These are phyloP conservation scores for Tupaia tana DNA, from an alignment of 2,113 vertebrate species.

Conservation along the genomic window DNA sequence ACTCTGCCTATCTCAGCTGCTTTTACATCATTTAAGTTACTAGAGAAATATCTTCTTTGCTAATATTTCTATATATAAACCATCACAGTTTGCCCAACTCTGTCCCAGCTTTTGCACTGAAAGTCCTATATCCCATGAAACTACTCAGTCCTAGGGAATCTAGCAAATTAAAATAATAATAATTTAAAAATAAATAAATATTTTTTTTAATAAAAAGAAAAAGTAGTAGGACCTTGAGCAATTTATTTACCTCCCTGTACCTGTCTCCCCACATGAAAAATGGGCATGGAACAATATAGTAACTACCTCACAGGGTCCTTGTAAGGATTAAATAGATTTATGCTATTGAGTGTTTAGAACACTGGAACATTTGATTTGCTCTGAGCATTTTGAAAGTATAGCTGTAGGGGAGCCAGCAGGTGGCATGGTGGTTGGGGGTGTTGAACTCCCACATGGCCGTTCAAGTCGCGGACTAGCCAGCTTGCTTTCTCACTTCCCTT, in stretches of 20 bases:
- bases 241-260: neutral
- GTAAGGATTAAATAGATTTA: neutral
- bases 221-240: neutral
- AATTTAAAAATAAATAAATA: too few relatives aligned
- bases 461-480: too few relatives aligned
- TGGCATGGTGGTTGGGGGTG: too few relatives aligned
- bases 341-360: neutral
- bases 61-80: neutral
- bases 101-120: neutral
- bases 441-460: too few relatives aligned
- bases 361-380: neutral
- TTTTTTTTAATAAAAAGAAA: too few relatives aligned
- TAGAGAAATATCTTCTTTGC: neutral
- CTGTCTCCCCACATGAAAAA: constrained; percentile 27
- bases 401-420: too few relatives aligned
- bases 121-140: too few relatives aligned
- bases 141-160: too few relatives aligned
- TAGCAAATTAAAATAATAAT: too few relatives aligned
- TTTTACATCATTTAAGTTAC: constrained; percentile 17
- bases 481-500: too few relatives aligned
- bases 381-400: neutral
- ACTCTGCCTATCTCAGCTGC: neutral
- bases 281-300: neutral
- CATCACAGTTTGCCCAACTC: neutral
- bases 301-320: neutral